Conservation (phyloP, 2,797 vertebrate genomes). For the Botia almorhae region DNA sequence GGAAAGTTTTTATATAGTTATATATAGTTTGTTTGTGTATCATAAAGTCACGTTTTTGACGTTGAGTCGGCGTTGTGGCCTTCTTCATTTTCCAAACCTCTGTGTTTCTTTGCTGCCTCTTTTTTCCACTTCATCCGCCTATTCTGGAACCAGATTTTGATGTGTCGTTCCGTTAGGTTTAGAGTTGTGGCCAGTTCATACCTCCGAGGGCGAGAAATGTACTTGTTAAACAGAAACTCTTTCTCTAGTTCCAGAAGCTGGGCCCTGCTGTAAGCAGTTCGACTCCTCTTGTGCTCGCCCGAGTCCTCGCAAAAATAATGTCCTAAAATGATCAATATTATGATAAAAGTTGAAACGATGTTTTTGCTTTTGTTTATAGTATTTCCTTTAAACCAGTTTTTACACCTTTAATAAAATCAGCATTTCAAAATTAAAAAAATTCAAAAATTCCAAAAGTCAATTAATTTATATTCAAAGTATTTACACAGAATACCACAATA, state of each 20-base stretch:
- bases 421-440: not conserved
- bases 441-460: too few species aligned
- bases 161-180: slow-evolving; percentile 66
- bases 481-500: not conserved
- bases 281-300: slow-evolving; percentile 63
- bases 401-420: not conserved
- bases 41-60: not conserved
- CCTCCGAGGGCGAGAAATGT: slow-evolving; percentile 63
- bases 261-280: slow-evolving; percentile 63
- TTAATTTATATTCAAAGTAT: not conserved
- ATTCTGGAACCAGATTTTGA: slow-evolving; percentile 73
- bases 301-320: slow-evolving; percentile 47
- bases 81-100: slow-evolving; percentile 4
- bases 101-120: slow-evolving; percentile 59
- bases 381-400: not conserved
- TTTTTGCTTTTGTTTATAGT: not conserved
- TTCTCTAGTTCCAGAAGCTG: slow-evolving; percentile 68
- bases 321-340: slow-evolving; percentile 36
- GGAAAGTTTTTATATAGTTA: too few species aligned
- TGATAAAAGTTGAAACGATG: not conserved
- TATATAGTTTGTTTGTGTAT: not conserved
- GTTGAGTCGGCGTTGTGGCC: slow-evolving; percentile 9
- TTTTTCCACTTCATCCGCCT: slow-evolving; percentile 71
- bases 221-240: slow-evolving; percentile 67
- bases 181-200: slow-evolving; percentile 65